Percentiles rank a stretch among this genome's conserved stretches.
phyloP scores from a whole-genome alignment of 2,888 invertebrate genomes.

The Zygothrica quintamaculata region DNA sequence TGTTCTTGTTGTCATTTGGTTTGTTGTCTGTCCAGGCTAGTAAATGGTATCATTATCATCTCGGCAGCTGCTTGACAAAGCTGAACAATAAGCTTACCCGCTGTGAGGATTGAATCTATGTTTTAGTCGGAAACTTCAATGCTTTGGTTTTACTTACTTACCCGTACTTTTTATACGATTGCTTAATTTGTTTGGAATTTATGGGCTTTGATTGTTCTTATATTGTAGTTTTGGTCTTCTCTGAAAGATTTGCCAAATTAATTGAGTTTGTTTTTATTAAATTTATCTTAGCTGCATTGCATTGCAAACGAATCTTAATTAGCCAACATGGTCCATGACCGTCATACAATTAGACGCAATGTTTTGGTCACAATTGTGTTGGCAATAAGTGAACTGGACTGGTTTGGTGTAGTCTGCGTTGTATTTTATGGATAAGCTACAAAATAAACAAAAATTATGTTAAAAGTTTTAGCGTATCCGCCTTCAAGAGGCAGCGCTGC shows the following conservation, averaged over 20 bases:
- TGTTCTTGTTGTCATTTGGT: conserved; percentile 41
- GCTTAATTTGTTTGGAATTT: conserved; percentile 70
- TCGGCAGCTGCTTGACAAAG: conserved; percentile 36
- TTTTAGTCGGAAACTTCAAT: conserved; percentile 9
- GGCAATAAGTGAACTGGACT: neutral
- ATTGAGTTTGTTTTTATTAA: conserved; percentile 35
- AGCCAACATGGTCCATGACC: conserved; percentile 11
- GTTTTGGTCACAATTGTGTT: conserved; percentile 12
- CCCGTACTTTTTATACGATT: conserved; percentile 30
- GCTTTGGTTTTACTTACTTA: conserved; percentile 17
- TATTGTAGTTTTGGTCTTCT: conserved; percentile 26
- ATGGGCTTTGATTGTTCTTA: conserved; percentile 64
- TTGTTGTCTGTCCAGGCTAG: conserved; percentile 47
- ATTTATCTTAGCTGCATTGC: conserved; percentile 51
- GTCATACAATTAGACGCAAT: conserved; percentile 4
- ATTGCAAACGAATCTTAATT: conserved; percentile 52
- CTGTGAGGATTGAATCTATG: conserved; percentile 19
- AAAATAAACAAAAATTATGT: conserved; percentile 70
- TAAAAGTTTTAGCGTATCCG: conserved; percentile 58
- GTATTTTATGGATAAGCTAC: conserved; percentile 58
- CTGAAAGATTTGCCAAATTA: conserved; percentile 41
- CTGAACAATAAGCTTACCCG: conserved; percentile 24
- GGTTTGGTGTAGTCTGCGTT: neutral
- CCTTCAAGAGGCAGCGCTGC: conserved; percentile 13
- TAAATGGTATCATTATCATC: conserved; percentile 67